phyloP scores from a whole-genome alignment of 2,113 vertebrate genomes.

The Malurus elegans region DNA sequence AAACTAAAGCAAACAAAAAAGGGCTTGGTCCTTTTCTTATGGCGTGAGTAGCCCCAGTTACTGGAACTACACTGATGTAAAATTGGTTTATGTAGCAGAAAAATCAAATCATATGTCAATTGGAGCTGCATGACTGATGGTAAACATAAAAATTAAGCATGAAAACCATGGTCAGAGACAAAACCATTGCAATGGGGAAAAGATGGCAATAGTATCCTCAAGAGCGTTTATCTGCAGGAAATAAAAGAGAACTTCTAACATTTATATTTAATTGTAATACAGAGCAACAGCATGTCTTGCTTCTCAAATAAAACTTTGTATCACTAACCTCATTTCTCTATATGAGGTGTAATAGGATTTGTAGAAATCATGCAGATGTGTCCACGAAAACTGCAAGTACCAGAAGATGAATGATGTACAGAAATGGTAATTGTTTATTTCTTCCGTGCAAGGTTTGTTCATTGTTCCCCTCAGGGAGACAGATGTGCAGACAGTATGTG shows the following conservation, averaged over 20 bases:
- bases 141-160: constrained; percentile 41
- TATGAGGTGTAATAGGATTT: background rate
- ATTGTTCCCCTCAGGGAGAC: background rate
- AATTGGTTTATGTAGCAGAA: constrained; percentile 52
- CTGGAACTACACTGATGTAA: constrained; percentile 20
- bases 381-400: background rate
- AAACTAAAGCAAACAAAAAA: background rate
- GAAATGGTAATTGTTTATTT: background rate
- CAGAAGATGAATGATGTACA: background rate
- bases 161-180: background rate
- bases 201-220: background rate
- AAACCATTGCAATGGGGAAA: background rate
- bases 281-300: background rate
- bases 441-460: background rate
- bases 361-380: background rate
- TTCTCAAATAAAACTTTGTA: background rate
- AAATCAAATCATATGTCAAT: constrained; percentile 54
- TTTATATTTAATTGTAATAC: background rate
- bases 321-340: background rate
- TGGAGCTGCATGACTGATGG: constrained; percentile 27
- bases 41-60: constrained; percentile 8
- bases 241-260: background rate
- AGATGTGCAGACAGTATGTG: background rate
- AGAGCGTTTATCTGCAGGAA: background rate
- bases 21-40: background rate